Conservation (phyloP, 2,113 vertebrate species). For the Recurvirostra avosetta region DNA sequence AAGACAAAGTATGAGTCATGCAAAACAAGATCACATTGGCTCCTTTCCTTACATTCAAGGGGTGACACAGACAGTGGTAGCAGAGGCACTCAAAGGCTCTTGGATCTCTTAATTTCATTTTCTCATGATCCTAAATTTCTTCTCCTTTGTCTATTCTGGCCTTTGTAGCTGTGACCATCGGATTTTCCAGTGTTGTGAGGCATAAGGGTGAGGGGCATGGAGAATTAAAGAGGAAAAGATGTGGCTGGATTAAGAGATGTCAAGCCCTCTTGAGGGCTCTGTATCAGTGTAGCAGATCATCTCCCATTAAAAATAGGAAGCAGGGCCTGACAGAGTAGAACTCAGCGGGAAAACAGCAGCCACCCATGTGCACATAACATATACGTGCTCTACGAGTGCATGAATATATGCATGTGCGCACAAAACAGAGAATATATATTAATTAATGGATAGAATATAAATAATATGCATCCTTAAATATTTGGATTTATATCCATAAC, state of each 20-base stretch:
- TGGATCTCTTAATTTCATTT: not conserved
- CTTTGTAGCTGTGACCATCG: not conserved
- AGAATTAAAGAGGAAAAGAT: not conserved
- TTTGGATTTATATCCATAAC: not conserved
- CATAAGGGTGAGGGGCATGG: not conserved
- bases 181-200: not conserved
- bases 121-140: not conserved
- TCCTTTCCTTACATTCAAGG: not conserved
- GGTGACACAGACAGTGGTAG: not conserved
- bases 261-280: not conserved
- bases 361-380: fast-evolving
- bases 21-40: not conserved
- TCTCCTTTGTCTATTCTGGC: not conserved
- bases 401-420: not conserved
- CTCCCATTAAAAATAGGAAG: not conserved
- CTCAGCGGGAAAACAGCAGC: not conserved
- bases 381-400: not conserved
- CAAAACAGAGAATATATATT: not conserved
- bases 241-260: not conserved
- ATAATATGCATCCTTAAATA: not conserved
- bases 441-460: not conserved
- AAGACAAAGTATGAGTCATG: not conserved
- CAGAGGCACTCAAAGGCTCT: not conserved
- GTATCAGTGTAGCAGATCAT: not conserved
- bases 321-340: not conserved